phyloP scores from a whole-genome alignment of 2,888 invertebrate species.

The Hirtodrosophila trivittata region DNA sequence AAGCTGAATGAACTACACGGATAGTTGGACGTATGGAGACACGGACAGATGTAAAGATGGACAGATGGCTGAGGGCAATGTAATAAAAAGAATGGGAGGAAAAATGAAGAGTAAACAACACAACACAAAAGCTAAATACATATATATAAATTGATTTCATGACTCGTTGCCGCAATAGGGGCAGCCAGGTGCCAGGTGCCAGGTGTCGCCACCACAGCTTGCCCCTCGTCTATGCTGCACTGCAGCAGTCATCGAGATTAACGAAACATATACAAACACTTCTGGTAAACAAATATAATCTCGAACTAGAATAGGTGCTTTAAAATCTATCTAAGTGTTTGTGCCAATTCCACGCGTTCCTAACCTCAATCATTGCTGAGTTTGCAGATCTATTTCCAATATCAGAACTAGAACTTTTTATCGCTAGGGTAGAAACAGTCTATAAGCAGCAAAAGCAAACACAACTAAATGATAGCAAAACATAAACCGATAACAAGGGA shows the following conservation, averaged over 20 bases:
- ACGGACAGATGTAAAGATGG: conserved; percentile 14
- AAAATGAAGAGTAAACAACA: conserved; percentile 9
- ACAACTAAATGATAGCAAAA: conserved; percentile 2
- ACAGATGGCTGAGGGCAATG: conserved; percentile 27
- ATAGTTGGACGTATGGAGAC: too few species aligned
- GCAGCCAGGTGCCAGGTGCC: conserved; percentile 15
- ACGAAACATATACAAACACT: too few species aligned
- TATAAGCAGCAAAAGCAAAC: conserved; percentile 13
- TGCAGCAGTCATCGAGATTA: conserved; percentile 47
- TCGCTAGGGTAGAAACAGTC: conserved; percentile 9
- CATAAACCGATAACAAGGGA: background rate
- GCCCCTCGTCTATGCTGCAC: conserved; percentile 29
- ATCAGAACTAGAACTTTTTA: background rate
- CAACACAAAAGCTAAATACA: conserved; percentile 55
- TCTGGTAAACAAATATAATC: too few species aligned
- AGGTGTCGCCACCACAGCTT: background rate
- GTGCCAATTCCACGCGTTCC: too few species aligned
- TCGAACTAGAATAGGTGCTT: too few species aligned
- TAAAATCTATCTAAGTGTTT: too few species aligned
- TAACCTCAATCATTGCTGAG: too few species aligned
- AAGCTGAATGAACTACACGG: too few species aligned
- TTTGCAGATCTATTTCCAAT: too few species aligned
- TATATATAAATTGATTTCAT: conserved; percentile 72
- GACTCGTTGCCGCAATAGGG: conserved; percentile 49
- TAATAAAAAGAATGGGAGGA: conserved; percentile 16